Evolutionary conservation across 2,113 vertebrate species (phyloP).

Genomic region (Sturnus vulgaris): DNA sequence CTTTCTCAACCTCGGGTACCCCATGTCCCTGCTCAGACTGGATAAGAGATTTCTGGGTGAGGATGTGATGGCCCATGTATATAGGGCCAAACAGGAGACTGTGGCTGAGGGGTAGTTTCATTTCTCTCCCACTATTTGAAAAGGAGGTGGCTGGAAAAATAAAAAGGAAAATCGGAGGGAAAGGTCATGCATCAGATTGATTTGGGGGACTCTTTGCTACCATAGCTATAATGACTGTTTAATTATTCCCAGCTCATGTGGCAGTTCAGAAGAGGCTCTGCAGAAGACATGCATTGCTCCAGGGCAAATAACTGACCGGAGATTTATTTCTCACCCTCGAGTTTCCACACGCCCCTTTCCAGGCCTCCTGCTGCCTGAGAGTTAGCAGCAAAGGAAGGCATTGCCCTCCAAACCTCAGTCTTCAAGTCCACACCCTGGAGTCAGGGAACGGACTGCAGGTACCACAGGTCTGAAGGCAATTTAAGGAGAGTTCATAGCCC

Average conservation of each 20-base stretch:
- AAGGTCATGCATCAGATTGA: slow-evolving; percentile 53
- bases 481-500: neutral
- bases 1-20: neutral
- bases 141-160: slow-evolving; percentile 29
- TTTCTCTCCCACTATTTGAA: neutral
- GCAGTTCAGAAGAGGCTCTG: slow-evolving; percentile 18
- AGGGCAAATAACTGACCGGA: slow-evolving; percentile 14
- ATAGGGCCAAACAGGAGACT: neutral
- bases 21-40: neutral
- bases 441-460: neutral
- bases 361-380: neutral
- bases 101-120: neutral
- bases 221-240: slow-evolving; percentile 19
- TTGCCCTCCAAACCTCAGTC: neutral
- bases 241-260: slow-evolving; percentile 52
- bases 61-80: neutral
- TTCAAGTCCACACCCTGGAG: neutral
- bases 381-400: neutral
- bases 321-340: slow-evolving; percentile 45
- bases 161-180: slow-evolving; percentile 32
- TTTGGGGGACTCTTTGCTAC: slow-evolving; percentile 45
- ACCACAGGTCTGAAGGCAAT: neutral
- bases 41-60: neutral
- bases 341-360: neutral
- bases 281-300: neutral